Evolutionary conservation across 2,797 vertebrate genomes (phyloP).

Genomic region (Danio albolineatus): DNA sequence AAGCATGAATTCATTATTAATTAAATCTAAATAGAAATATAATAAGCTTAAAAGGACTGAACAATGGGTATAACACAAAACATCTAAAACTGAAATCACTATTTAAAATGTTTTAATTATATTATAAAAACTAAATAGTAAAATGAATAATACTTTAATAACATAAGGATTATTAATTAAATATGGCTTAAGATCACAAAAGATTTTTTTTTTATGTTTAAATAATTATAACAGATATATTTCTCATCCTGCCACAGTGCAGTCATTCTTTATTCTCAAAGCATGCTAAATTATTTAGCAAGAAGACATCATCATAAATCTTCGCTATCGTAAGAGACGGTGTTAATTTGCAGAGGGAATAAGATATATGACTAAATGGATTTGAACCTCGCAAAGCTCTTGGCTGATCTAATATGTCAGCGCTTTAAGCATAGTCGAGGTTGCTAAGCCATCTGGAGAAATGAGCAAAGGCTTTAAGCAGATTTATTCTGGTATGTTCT

Average conservation of each 20-base stretch:
- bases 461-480: constrained; percentile 56
- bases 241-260: constrained; percentile 20
- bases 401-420: constrained; percentile 57
- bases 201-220: constrained; percentile 2
- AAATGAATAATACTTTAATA: not conserved
- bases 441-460: constrained; percentile 49
- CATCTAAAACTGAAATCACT: no score
- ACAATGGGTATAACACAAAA: not conserved
- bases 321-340: constrained; percentile 33
- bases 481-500: constrained; percentile 65
- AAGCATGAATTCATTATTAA: no score
- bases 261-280: constrained; percentile 34
- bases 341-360: constrained; percentile 39
- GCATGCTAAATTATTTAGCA: constrained; percentile 45
- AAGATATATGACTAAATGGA: constrained; percentile 53
- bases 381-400: constrained; percentile 43
- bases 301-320: constrained; percentile 37
- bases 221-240: constrained; percentile 13
- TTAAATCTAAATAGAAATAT: no score
- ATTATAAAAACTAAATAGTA: not conserved
- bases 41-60: no score
- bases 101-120: not conserved
- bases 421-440: constrained; percentile 43
- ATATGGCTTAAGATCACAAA: not conserved
- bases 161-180: not conserved